Evolutionary conservation across 2,888 invertebrate species (phyloP), one percentile per base, ranked within the genome.

Genomic region (Pristionchus mayeri): DNA sequence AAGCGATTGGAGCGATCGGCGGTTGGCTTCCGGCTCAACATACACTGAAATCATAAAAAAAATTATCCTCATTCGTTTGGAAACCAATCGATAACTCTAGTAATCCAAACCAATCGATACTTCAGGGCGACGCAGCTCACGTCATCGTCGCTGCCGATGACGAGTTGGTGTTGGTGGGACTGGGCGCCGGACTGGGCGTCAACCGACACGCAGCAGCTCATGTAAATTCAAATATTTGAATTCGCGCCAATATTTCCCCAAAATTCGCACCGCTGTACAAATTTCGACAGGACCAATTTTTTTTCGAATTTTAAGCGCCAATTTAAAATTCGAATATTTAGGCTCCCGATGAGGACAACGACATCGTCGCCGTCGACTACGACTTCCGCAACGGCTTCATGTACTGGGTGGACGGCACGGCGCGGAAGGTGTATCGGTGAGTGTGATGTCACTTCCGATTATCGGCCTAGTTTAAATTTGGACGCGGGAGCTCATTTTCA

Each of bases 371-470:
- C 0, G 94, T 99, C 81, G 98, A 98, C 11, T 92, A 92, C 67
- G 91, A 92, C 81, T 90, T 91, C 16, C 87, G 92, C 48, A 87
- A 89, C 40, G 96, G 97, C 93, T 96, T 97, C 93, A 94, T 98
- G 85, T 98, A 97, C 94, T 99, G 98, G 98, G 96, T 97, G 0
- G 98, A 98, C 93, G 96, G 87, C 6, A 84, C 84, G 34, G 50
- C 34, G 6, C 21, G 54, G 21, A 75, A 84, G 75, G 96, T 88
- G 96, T 96, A 91, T 24, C 27, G 82, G 85, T 82, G 57, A 78
- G 83, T 89, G 13, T 44, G 3, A 30, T 48, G 37, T 48, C 48
- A n/a, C 57, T 60, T 24, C 30, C 60, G 60, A 13, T n/a, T n/a
- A n/a, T n/a, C n/a, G n/a, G 37, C 24, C 50, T 79, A 79, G 9